Conservation (phyloP, 2,888 invertebrate genomes). For the Drosophila paracracens region DNA sequence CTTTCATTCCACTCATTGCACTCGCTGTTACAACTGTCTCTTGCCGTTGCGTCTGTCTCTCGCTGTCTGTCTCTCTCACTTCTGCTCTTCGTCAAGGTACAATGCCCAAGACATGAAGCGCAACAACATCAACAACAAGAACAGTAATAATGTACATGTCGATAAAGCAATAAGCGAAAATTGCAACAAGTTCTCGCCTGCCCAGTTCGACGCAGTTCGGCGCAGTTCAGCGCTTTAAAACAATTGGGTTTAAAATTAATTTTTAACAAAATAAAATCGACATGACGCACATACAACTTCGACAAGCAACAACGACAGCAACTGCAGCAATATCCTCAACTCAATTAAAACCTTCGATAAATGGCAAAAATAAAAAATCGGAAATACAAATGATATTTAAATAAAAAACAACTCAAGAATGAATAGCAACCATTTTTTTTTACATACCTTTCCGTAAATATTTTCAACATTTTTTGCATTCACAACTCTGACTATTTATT, state of each 20-base stretch:
- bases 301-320: conserved; percentile 28
- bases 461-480: conserved; percentile 25
- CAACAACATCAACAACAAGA: conserved; percentile 13
- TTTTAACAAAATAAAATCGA: conserved; percentile 63
- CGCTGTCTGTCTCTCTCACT: not conserved
- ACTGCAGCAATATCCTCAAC: conserved; percentile 53
- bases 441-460: conserved; percentile 54
- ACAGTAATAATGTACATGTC: conserved; percentile 32
- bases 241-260: conserved; percentile 72
- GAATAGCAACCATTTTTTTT: conserved; percentile 38
- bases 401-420: conserved; percentile 34
- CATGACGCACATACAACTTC: conserved; percentile 28
- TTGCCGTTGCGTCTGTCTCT: not conserved
- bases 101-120: conserved; percentile 38
- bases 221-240: conserved; percentile 46
- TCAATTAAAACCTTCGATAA: conserved; percentile 68
- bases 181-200: conserved; percentile 71
- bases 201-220: conserved; percentile 15
- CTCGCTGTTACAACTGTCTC: not conserved
- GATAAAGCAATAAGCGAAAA: conserved; percentile 76
- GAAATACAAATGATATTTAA: conserved; percentile 23
- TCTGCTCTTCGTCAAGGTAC: conserved; percentile 32
- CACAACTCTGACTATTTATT: conserved; percentile 42
- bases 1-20: conserved; percentile 1
- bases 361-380: conserved; percentile 42